A percentile compares a stretch with the other conserved stretches of the same genome.
These are phyloP conservation scores for Hydractinia echinata DNA, from an alignment of 30 jellyfish, hydroid and myxozoan genomes.

Conservation along the genomic window DNA sequence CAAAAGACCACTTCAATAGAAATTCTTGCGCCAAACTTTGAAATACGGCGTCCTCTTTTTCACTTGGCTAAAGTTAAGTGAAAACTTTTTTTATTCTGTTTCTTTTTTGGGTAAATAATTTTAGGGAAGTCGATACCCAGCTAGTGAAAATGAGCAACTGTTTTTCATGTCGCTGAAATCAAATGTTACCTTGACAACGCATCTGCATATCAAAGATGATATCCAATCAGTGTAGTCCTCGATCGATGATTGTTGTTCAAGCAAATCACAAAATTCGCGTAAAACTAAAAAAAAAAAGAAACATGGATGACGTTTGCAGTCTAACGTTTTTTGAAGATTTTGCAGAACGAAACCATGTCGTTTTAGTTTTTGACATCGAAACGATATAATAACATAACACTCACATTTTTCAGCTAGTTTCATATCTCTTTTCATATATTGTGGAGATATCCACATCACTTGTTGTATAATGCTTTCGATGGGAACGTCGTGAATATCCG, in stretches of 20 bases:
- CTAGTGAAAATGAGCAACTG: not conserved
- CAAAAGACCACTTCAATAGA: conserved; percentile 85
- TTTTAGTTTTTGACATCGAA: too few relatives aligned
- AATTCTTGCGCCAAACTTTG: conserved; percentile 87
- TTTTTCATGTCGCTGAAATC: conserved; percentile 2
- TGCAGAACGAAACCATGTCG: too few relatives aligned
- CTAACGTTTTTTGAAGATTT: not conserved
- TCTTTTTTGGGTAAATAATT: too few relatives aligned
- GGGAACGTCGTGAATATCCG: conserved; percentile 57
- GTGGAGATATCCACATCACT: conserved; percentile 63
- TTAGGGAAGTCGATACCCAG: not conserved
- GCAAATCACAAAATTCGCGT: conserved; percentile 67
- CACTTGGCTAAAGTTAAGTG: conserved; percentile 79
- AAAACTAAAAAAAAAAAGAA: conserved; percentile 40
- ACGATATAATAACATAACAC: conserved; percentile 6
- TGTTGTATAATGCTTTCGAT: conserved; percentile 54
- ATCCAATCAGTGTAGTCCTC: conserved; percentile 97
- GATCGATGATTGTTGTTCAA: conserved; percentile 86
- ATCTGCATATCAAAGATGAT: conserved; percentile 59
- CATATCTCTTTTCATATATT: conserved; percentile 45
- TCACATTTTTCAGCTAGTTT: conserved; percentile 56
- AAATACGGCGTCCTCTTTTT: conserved; percentile 60
- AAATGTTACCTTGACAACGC: conserved; percentile 77
- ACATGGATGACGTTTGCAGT: not conserved
- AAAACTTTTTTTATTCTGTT: not conserved